Evolutionary conservation across 2,888 invertebrate genomes (phyloP), one percentile per base, ranked within the genome.

Genomic region (Syrista parreyssii): DNA sequence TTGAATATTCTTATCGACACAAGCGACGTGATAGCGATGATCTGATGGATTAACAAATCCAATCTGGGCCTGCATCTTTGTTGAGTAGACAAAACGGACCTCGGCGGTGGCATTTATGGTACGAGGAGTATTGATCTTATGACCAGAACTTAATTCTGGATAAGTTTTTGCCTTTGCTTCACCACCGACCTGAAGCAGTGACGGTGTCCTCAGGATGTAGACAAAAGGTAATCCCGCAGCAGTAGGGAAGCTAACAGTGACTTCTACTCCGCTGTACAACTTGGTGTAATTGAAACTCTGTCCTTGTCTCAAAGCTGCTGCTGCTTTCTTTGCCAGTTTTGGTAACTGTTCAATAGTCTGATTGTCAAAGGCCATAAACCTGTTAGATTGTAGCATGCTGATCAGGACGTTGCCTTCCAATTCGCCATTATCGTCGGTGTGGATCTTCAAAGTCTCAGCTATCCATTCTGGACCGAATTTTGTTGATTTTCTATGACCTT

Each of bases 181-280:
- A 78, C 93, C 93, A 81, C 93, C 91, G 12, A 94, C 83, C 82
- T 93, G 93, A 33, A 94, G 82, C 33, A 94, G 89, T 12, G 93
- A 92, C 12, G 95, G 95, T 76, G 92, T 92, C 77, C 94, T 93
- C 85, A 94, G 93, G 76, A 93, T 93, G 90, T 92, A 95, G 79
- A 94, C 91, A 89, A 95, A 95, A 12, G 96, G 96, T 84, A 96
- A 92, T 89, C 96, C 96, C 83, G 93, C 93, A 78, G 94, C 94
- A n/a, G 95, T 93, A 3, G 96, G 95, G 93, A 95, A 94, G 90
- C 94, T 94, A 31, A 96, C 90, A 23, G 93, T 93, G 11, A 94
- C 91, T 82, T 95, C 94, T 75, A 93, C 91, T 84, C 94, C 94
- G 74, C 92, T 88, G 23, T 95, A 91, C 15, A 95, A 91, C 89